phyloP scores from a whole-genome alignment of 1,140 invertebrate genomes.

The Drosophila tsacasi region DNA sequence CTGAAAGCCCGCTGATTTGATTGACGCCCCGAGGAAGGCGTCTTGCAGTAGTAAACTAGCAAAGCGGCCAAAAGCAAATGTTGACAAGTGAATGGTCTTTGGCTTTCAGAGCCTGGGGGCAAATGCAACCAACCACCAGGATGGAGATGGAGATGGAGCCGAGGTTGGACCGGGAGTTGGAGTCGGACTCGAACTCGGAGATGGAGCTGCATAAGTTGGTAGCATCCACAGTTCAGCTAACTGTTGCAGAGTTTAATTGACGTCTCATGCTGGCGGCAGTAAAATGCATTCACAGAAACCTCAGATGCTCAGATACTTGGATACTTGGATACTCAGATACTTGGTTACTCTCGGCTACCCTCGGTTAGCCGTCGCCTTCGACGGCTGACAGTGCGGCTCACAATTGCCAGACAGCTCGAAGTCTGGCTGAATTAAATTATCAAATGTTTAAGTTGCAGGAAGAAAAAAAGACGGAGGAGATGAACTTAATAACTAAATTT shows the following conservation, averaged over 20 bases:
- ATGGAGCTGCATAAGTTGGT: constrained; percentile 24
- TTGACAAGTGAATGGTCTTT: constrained; percentile 67
- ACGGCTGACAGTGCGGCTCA: constrained; percentile 32
- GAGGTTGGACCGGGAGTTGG: constrained; percentile 3
- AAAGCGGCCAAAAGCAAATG: constrained; percentile 50
- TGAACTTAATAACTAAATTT: not conserved
- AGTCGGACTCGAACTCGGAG: not conserved
- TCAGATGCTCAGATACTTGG: constrained; percentile 3
- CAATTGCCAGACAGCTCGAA: constrained; percentile 22
- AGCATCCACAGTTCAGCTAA: constrained; percentile 49
- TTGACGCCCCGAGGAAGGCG: constrained; percentile 58
- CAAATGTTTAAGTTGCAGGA: constrained; percentile 3
- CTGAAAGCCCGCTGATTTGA: constrained; percentile 55
- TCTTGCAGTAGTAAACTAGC: constrained; percentile 48
- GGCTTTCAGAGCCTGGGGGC: constrained; percentile 57
- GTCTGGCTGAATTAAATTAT: constrained; percentile 28
- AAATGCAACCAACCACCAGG: constrained; percentile 26
- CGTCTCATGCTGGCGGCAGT: constrained; percentile 49
- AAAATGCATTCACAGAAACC: constrained; percentile 53
- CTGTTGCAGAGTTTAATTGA: constrained; percentile 51
- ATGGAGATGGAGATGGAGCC: constrained; percentile 7
- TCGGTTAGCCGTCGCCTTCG: constrained; percentile 16
- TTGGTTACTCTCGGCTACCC: constrained; percentile 28
- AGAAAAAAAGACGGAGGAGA: not conserved
- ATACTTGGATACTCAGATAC: constrained; percentile 13